Evolutionary conservation across 2,888 invertebrate genomes (phyloP).

Genomic region (Nomada ferruginata): DNA sequence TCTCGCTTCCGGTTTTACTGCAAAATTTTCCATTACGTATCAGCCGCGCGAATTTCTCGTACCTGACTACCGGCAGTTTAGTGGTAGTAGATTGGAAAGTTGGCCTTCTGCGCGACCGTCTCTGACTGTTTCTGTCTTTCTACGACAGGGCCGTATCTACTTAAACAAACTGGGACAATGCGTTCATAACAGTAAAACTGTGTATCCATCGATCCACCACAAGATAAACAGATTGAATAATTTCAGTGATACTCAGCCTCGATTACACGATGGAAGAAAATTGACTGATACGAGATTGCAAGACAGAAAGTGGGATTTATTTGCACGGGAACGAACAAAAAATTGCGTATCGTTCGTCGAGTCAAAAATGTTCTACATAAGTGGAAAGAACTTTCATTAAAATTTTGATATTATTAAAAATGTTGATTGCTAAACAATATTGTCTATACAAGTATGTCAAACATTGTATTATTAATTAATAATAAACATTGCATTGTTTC

Average conservation of each 20-base stretch:
- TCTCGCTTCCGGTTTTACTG: conserved; percentile 64
- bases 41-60: conserved; percentile 76
- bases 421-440: no score
- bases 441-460: no score
- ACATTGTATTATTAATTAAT: no score
- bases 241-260: conserved; percentile 7
- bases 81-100: conserved; percentile 78
- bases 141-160: conserved; percentile 72
- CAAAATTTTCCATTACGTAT: conserved; percentile 77
- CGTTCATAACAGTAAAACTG: conserved; percentile 22
- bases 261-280: neutral
- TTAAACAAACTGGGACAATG: conserved; percentile 46
- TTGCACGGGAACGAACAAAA: neutral
- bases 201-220: neutral
- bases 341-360: no score
- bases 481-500: no score
- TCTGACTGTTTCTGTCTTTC: conserved; percentile 72
- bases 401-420: no score
- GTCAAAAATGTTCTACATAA: no score
- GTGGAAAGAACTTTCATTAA: no score
- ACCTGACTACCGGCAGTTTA: conserved; percentile 54
- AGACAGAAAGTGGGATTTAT: neutral
- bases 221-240: conserved; percentile 17
- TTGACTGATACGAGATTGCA: neutral
- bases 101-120: conserved; percentile 70